Conservation (phyloP, 2,113 vertebrate species). For the Thinocorus orbignyianus region DNA sequence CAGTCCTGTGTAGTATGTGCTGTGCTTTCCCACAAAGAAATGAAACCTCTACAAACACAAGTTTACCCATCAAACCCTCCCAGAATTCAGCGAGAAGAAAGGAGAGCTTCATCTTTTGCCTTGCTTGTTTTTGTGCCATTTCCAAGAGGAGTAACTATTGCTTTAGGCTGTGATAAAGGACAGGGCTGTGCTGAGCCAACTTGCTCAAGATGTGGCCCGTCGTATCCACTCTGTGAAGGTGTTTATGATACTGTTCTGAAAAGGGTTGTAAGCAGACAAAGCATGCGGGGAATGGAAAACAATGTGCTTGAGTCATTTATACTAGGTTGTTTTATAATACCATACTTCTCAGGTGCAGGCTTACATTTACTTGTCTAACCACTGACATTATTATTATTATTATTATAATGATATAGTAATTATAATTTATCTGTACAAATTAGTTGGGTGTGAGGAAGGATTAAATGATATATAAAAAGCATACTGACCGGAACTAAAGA, state of each 20-base stretch:
- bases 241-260: not conserved
- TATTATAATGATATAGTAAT: slow-evolving; percentile 27
- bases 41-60: not conserved
- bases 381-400: slow-evolving; percentile 18
- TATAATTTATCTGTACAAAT: slow-evolving; percentile 56
- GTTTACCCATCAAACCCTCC: not conserved
- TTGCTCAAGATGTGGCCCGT: not conserved
- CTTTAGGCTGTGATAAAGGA: not conserved
- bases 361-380: not conserved
- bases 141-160: not conserved
- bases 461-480: slow-evolving; percentile 38
- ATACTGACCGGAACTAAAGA: slow-evolving; percentile 35
- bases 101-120: not conserved
- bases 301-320: not conserved
- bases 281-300: not conserved
- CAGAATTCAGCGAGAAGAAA: not conserved
- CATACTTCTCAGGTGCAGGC: not conserved
- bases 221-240: not conserved
- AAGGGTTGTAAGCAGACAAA: not conserved
- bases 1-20: not conserved
- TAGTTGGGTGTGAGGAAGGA: slow-evolving; percentile 43
- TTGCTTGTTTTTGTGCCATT: not conserved
- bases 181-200: not conserved
- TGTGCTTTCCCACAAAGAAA: not conserved
- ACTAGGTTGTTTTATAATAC: not conserved